Conservation (phyloP, 2,113 vertebrate species). For the Dendropsophus ebraccatus region DNA sequence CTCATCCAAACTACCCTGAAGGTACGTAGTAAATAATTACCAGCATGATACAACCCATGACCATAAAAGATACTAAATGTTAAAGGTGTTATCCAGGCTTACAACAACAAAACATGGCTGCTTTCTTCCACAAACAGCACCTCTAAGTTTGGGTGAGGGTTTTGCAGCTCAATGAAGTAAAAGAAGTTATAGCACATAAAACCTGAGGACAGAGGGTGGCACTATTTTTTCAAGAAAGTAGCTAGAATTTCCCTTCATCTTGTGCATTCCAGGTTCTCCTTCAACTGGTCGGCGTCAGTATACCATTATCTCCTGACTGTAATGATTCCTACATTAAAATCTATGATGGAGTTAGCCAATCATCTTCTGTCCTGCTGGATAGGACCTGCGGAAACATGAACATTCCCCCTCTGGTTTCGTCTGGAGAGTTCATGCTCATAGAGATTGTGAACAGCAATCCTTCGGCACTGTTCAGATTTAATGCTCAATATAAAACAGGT, state of each 20-base stretch:
- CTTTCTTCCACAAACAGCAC: no score
- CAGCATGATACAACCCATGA: no score
- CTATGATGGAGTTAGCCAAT: slow-evolving; percentile 46
- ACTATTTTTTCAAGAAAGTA: no score
- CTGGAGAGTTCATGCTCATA: slow-evolving; percentile 7
- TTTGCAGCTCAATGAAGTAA: no score
- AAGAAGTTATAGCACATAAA: background rate
- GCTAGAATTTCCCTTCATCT: no score
- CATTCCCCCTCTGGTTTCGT: slow-evolving; percentile 26
- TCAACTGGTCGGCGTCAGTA: slow-evolving; percentile 6
- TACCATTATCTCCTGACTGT: slow-evolving; percentile 21
- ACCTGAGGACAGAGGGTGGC: background rate
- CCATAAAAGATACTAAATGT: no score
- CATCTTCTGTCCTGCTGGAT: slow-evolving; percentile 8
- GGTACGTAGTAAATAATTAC: background rate
- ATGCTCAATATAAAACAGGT: slow-evolving; percentile 19
- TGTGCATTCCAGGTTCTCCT: slow-evolving; percentile 31
- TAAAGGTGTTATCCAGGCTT: background rate
- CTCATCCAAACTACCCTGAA: background rate
- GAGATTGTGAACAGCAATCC: slow-evolving; percentile 29
- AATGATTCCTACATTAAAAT: slow-evolving; percentile 35
- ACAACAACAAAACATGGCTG: background rate
- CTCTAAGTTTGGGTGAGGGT: no score
- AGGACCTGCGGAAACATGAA: background rate
- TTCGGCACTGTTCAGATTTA: background rate